Evolutionary conservation across 2,113 vertebrate genomes (phyloP).

Genomic region (Carassius carassius): DNA sequence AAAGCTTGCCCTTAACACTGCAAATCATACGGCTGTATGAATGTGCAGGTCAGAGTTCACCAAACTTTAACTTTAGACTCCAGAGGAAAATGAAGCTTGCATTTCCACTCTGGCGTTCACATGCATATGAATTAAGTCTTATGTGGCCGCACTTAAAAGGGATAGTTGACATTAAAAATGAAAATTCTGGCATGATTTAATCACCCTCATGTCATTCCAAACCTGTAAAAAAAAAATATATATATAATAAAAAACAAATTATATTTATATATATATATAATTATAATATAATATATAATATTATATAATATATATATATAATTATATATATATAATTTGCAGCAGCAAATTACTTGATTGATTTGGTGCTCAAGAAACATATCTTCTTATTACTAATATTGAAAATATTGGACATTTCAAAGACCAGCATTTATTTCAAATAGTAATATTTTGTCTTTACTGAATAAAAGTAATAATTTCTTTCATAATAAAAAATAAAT

Average conservation of each 20-base stretch:
- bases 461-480: neutral
- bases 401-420: neutral
- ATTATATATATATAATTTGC: no score
- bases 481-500: neutral
- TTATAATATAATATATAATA: no score
- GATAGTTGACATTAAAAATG: neutral
- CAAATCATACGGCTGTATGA: neutral
- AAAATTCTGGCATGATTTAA: neutral
- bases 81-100: neutral
- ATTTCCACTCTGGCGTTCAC: neutral
- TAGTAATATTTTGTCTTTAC: neutral
- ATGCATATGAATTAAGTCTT: neutral
- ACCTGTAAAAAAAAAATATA: neutral
- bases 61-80: neutral
- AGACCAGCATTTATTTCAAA: neutral
- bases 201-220: neutral
- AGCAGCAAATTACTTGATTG: neutral
- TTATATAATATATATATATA: no score
- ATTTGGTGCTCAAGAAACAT: neutral
- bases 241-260: neutral
- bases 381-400: neutral
- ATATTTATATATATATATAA: no score
- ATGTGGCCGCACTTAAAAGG: neutral
- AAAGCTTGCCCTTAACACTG: neutral
- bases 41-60: neutral